A percentile compares a stretch with the other conserved stretches of the same genome.
Conservation (phyloP, 1,140 invertebrate species). For the Aphaenogaster rudis region DNA sequence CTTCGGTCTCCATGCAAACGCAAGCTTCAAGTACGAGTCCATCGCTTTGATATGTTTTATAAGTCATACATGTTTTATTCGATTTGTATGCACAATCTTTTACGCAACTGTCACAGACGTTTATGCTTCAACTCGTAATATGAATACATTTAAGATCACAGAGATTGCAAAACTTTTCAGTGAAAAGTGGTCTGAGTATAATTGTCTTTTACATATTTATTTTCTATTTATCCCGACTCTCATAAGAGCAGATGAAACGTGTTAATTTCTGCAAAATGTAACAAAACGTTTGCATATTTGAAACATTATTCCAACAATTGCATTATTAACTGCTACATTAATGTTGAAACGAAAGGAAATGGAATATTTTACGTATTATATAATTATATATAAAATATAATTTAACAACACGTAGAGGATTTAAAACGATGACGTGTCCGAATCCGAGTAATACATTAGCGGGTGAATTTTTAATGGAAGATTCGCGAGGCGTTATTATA, state of each 20-base stretch:
- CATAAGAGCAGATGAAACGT: background rate
- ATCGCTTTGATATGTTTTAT: constrained; percentile 32
- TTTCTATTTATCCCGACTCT: background rate
- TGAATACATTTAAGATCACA: background rate
- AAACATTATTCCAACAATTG: background rate
- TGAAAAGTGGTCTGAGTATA: background rate
- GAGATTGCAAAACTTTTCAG: background rate
- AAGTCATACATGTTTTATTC: constrained; percentile 27
- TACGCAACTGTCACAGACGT: background rate
- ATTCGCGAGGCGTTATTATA: background rate
- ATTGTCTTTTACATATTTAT: background rate
- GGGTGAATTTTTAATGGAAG: background rate
- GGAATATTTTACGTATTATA: background rate
- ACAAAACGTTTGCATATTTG: background rate
- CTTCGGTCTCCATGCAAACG: constrained; percentile 19
- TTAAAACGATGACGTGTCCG: background rate
- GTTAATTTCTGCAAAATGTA: background rate
- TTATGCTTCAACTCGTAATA: background rate
- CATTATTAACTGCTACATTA: background rate
- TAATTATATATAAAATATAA: background rate
- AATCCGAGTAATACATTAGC: background rate
- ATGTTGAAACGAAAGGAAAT: background rate
- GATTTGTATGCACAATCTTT: constrained; percentile 22
- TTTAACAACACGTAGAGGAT: background rate
- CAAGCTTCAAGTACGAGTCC: constrained; percentile 21